phyloP scores from a whole-genome alignment of 2,797 vertebrate species.

The Holocentrus rufus region DNA sequence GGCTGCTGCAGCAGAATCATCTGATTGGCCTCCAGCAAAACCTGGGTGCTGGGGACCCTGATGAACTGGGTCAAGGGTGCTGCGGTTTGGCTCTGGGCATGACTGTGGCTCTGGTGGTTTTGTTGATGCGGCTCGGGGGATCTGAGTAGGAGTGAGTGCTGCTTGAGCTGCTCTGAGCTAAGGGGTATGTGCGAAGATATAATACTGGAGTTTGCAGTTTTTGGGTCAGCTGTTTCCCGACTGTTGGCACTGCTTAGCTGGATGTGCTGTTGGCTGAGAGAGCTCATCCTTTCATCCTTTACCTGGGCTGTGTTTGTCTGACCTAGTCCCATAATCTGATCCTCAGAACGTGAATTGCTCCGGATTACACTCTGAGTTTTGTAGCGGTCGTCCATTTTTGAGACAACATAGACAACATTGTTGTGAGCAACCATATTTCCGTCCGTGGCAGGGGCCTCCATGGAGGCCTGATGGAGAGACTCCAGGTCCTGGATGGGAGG shows the following conservation, averaged over 20 bases:
- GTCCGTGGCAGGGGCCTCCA: constrained; percentile 83
- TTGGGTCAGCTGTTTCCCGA: constrained; percentile 80
- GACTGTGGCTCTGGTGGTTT: constrained; percentile 85
- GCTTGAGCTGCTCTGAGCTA: constrained; percentile 87
- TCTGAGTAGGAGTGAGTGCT: constrained; percentile 86
- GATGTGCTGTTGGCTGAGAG: constrained; percentile 85
- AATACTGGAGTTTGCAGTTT: constrained; percentile 84
- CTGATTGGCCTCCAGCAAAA: constrained; percentile 90
- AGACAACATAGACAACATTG: constrained; percentile 89
- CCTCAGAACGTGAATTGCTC: constrained; percentile 92
- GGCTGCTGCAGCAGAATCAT: constrained; percentile 92
- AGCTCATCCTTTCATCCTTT: constrained; percentile 87
- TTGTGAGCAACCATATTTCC: constrained; percentile 84
- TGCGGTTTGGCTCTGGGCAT: constrained; percentile 66
- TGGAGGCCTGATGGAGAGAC: constrained; percentile 86
- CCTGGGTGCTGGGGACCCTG: constrained; percentile 87
- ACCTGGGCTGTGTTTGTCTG: constrained; percentile 82
- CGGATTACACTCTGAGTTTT: constrained; percentile 94
- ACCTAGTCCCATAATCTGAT: constrained; percentile 87
- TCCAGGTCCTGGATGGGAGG: constrained; percentile 91
- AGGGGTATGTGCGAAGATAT: constrained; percentile 83
- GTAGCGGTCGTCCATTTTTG: constrained; percentile 93
- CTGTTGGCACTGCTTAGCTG: constrained; percentile 83
- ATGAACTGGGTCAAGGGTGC: constrained; percentile 85
- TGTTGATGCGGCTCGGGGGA: constrained; percentile 85